Percentiles rank a stretch among this genome's conserved stretches.
phyloP scores from a whole-genome alignment of 2,888 invertebrate genomes.

The Allygus modestus region DNA sequence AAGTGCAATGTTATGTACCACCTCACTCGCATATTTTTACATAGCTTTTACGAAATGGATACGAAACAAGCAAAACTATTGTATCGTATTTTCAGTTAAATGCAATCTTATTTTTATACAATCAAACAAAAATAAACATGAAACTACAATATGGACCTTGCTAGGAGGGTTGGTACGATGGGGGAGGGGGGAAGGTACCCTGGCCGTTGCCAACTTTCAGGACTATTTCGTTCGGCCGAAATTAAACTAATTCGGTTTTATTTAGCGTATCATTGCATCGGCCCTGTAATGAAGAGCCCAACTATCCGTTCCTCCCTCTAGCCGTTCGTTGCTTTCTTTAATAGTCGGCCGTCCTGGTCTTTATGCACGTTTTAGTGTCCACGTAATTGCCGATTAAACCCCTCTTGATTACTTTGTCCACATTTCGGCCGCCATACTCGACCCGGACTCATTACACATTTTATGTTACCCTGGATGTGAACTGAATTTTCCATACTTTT shows the following conservation, averaged over 20 bases:
- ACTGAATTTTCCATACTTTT: constrained; percentile 50
- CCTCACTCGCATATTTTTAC: no score
- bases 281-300: constrained; percentile 48
- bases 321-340: constrained; percentile 50
- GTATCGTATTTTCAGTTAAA: no score
- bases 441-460: constrained; percentile 52
- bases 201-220: constrained; percentile 19
- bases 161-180: background rate
- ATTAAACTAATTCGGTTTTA: constrained; percentile 66
- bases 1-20: no score
- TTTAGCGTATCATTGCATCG: constrained; percentile 65
- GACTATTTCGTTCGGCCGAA: constrained; percentile 60
- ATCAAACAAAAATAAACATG: background rate
- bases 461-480: constrained; percentile 38
- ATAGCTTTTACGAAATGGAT: no score
- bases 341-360: constrained; percentile 48
- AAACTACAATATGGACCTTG: background rate
- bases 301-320: constrained; percentile 52
- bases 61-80: no score
- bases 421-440: constrained; percentile 53
- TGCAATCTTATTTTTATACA: background rate
- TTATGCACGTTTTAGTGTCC: constrained; percentile 39
- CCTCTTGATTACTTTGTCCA: constrained; percentile 58
- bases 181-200: constrained; percentile 14
- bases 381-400: constrained; percentile 53